phyloP scores from a whole-genome alignment of 2,888 invertebrate genomes.

The Diogma glabrata region DNA sequence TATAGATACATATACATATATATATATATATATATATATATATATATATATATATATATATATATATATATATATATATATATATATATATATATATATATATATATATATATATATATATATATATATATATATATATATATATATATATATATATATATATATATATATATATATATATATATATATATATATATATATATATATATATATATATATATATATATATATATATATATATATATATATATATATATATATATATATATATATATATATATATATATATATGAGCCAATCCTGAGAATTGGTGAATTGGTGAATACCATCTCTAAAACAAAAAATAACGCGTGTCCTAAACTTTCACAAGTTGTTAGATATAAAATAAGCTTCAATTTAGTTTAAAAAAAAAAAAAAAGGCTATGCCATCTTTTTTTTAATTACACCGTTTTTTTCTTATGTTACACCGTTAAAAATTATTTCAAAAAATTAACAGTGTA shows the following conservation, averaged over 20 bases:
- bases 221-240: slow-evolving; percentile 1
- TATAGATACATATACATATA: too few relatives aligned
- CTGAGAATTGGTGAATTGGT: too few relatives aligned
- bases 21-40: background rate
- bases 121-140: slow-evolving; percentile 3
- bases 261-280: slow-evolving; percentile 1
- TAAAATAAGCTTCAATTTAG: too few relatives aligned
- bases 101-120: slow-evolving; percentile 3
- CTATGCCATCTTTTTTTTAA: too few relatives aligned
- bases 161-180: slow-evolving; percentile 3
- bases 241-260: slow-evolving; percentile 3
- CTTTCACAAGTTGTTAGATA: too few relatives aligned
- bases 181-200: slow-evolving; percentile 3
- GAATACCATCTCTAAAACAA: too few relatives aligned
- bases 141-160: background rate
- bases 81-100: slow-evolving; percentile 3
- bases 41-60: background rate
- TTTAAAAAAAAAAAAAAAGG: too few relatives aligned
- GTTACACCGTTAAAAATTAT: too few relatives aligned
- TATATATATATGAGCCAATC: background rate
- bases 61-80: slow-evolving; percentile 1
- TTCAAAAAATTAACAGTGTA: too few relatives aligned
- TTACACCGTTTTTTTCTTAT: too few relatives aligned
- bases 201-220: background rate
- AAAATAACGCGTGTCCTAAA: too few relatives aligned